Evolutionary conservation across 2,888 invertebrate species (phyloP).

Genomic region (Arrhopalites spinosus): DNA sequence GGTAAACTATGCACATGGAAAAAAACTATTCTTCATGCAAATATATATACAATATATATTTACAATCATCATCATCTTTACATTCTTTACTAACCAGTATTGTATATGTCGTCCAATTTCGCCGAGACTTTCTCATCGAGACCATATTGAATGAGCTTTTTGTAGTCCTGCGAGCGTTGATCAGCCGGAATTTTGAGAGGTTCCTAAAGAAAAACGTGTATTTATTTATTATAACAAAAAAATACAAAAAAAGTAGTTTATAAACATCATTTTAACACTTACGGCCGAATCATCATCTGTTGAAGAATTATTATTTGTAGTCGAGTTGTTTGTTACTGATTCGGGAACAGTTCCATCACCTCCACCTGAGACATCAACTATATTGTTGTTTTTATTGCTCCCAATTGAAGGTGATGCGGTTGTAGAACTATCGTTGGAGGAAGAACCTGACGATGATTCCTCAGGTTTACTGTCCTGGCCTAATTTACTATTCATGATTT

Average conservation of each 20-base stretch:
- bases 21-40: too few relatives aligned
- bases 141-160: constrained; percentile 93
- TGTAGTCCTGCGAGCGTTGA: constrained; percentile 77
- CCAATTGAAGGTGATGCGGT: constrained; percentile 20
- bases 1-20: too few relatives aligned
- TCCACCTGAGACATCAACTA: constrained; percentile 33
- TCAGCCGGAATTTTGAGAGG: constrained; percentile 53
- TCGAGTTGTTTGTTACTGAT: constrained; percentile 8
- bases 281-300: constrained; percentile 48
- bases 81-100: constrained; percentile 69
- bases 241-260: too few relatives aligned
- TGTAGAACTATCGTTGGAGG: constrained; percentile 17
- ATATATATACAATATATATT: too few relatives aligned
- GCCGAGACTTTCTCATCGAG: constrained; percentile 91
- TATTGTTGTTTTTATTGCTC: constrained; percentile 33
- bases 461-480: constrained; percentile 28
- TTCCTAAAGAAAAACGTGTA: too few relatives aligned
- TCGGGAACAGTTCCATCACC: constrained; percentile 34
- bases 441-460: constrained; percentile 27
- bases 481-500: constrained; percentile 41
- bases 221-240: too few relatives aligned
- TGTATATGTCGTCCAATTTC: constrained; percentile 96
- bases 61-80: too few relatives aligned
- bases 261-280: too few relatives aligned
- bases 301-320: constrained; percentile 19